Conservation (phyloP, 2,888 invertebrate genomes). For the Drosophila lutescens region DNA sequence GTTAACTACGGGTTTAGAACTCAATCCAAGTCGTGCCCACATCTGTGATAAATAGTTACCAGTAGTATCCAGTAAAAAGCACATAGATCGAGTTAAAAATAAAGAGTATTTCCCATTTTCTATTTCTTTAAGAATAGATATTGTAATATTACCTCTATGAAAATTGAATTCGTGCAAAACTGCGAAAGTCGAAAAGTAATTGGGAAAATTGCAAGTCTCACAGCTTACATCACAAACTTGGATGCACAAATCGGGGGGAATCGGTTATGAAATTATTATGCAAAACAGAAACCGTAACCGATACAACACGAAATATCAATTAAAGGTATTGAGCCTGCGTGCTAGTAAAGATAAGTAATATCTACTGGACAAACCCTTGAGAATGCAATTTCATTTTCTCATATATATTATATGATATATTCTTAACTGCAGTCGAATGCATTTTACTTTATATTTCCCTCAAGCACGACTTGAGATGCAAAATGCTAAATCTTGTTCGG, state of each 20-base stretch:
- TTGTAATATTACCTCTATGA: conserved; percentile 5
- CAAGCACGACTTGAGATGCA: conserved; percentile 1
- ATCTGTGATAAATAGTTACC: conserved; percentile 5
- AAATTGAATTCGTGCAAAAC: conserved; percentile 27
- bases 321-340: background rate
- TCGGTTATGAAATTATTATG: conserved; percentile 17
- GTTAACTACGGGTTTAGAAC: conserved; percentile 10
- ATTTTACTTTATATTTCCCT: background rate
- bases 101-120: too few species aligned
- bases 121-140: too few species aligned
- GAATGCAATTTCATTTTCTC: background rate
- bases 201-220: conserved; percentile 17
- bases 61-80: background rate
- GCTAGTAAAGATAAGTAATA: background rate
- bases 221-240: conserved; percentile 11
- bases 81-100: too few species aligned
- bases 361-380: background rate
- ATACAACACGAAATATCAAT: conserved; percentile 22
- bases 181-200: conserved; percentile 6
- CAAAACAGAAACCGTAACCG: conserved; percentile 8
- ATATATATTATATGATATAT: too few species aligned
- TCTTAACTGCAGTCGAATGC: too few species aligned
- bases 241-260: conserved; percentile 13
- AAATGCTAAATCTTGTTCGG: conserved; percentile 6
- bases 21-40: conserved; percentile 22